Conservation (phyloP, 2,797 vertebrate genomes). For the Cirrhinus molitorella region DNA sequence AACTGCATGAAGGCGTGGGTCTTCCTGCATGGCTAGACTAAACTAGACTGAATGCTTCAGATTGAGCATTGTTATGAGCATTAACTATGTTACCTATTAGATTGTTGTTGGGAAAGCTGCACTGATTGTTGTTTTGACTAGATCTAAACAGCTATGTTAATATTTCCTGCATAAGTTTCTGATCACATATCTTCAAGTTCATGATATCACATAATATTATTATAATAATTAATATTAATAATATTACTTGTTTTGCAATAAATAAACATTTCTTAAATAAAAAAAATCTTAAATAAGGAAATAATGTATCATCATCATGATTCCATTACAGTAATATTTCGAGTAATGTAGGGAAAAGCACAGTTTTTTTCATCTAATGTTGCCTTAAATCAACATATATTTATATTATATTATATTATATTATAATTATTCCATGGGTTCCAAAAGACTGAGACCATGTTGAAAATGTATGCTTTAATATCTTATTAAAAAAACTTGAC, state of each 20-base stretch:
- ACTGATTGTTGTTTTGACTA: neutral
- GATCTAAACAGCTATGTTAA: neutral
- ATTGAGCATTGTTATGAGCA: neutral
- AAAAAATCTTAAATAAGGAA: too few species aligned
- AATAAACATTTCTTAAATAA: too few species aligned
- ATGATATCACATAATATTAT: neutral
- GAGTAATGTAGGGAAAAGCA: too few species aligned
- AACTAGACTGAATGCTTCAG: slow-evolving; percentile 4
- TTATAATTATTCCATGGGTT: neutral
- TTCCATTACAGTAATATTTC: too few species aligned
- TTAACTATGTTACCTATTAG: neutral
- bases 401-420: slow-evolving; percentile 1
- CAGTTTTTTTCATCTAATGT: neutral
- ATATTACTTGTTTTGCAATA: too few species aligned
- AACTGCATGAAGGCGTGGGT: slow-evolving; percentile 52
- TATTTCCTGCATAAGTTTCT: neutral
- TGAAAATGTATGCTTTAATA: too few species aligned
- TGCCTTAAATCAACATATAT: neutral
- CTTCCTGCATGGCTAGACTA: slow-evolving; percentile 17
- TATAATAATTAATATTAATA: too few species aligned
- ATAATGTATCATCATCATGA: too few species aligned
- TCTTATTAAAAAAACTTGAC: too few species aligned
- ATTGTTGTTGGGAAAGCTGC: neutral
- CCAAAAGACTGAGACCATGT: neutral
- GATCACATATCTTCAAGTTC: neutral